These are phyloP conservation scores for Oxygymnocypris stewartii DNA, from an alignment of 2,113 vertebrate genomes.

Conservation along the genomic window DNA sequence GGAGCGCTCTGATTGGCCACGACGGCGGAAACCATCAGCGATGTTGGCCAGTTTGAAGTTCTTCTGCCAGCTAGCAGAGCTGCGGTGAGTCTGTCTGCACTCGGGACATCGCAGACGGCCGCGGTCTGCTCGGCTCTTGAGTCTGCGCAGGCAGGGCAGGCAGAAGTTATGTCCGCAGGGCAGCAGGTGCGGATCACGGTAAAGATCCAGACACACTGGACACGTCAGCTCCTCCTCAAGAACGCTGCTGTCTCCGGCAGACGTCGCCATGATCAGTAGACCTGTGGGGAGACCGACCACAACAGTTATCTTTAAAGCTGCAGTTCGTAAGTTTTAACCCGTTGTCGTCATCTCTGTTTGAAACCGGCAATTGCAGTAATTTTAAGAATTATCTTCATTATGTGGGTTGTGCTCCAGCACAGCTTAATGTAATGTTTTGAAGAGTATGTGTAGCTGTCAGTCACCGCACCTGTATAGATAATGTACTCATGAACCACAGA, in stretches of 20 bases:
- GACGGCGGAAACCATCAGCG: slow-evolving; percentile 64
- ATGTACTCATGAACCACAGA: too few species aligned
- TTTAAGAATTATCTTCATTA: too few species aligned
- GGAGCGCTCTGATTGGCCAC: slow-evolving; percentile 2
- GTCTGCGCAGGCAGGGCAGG: slow-evolving; percentile 67
- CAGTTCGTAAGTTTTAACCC: too few species aligned
- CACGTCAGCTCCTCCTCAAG: slow-evolving; percentile 77
- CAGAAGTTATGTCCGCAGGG: slow-evolving; percentile 78
- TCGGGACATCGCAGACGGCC: slow-evolving; percentile 73
- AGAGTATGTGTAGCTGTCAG: too few species aligned
- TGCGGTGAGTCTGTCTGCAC: slow-evolving; percentile 69
- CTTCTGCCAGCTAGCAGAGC: slow-evolving; percentile 63
- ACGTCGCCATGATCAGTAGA: slow-evolving; percentile 45
- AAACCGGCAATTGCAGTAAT: too few species aligned
- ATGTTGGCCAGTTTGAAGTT: slow-evolving; percentile 79
- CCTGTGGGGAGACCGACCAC: background rate
- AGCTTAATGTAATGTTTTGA: too few species aligned
- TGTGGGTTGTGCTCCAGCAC: too few species aligned
- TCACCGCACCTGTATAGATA: too few species aligned
- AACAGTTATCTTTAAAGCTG: too few species aligned
- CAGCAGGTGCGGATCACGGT: slow-evolving; percentile 71
- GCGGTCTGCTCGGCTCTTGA: slow-evolving; percentile 60
- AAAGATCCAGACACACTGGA: slow-evolving; percentile 74
- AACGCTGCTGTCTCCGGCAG: slow-evolving; percentile 56
- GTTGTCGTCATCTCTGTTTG: too few species aligned